phyloP scores from a whole-genome alignment of 2,113 vertebrate species.

The Xenopus borealis region DNA sequence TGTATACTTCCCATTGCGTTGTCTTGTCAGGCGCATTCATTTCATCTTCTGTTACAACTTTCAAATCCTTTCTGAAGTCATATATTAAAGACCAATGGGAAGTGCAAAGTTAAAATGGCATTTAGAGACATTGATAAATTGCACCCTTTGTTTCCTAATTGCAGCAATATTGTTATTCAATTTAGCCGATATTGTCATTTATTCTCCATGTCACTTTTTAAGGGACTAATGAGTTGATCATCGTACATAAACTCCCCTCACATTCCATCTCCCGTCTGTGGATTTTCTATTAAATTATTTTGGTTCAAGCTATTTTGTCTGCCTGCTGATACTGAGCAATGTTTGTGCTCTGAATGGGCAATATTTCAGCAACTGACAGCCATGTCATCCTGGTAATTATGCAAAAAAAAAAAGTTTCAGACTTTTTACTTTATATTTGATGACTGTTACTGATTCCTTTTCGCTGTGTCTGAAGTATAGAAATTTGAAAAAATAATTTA shows the following conservation, averaged over 20 bases:
- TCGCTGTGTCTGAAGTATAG: too few species aligned
- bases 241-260: constrained; percentile 26
- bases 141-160: constrained; percentile 39
- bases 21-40: constrained; percentile 23
- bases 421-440: too few species aligned
- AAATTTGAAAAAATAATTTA: too few species aligned
- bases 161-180: constrained; percentile 46
- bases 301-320: constrained; percentile 17
- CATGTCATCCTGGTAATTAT: too few species aligned
- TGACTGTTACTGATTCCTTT: too few species aligned
- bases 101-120: constrained; percentile 33
- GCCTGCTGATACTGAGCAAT: background rate
- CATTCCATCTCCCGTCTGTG: constrained; percentile 20
- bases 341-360: constrained; percentile 16
- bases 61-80: constrained; percentile 34
- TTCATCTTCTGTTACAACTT: constrained; percentile 21
- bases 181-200: constrained; percentile 33
- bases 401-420: too few species aligned
- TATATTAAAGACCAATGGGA: constrained; percentile 31
- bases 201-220: constrained; percentile 24
- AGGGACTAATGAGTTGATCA: constrained; percentile 38
- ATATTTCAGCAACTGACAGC: background rate
- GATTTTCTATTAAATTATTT: constrained; percentile 27
- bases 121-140: constrained; percentile 44
- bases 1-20: constrained; percentile 10